phyloP scores from a whole-genome alignment of 2,888 invertebrate species.

The Drosophila fungiperda region DNA sequence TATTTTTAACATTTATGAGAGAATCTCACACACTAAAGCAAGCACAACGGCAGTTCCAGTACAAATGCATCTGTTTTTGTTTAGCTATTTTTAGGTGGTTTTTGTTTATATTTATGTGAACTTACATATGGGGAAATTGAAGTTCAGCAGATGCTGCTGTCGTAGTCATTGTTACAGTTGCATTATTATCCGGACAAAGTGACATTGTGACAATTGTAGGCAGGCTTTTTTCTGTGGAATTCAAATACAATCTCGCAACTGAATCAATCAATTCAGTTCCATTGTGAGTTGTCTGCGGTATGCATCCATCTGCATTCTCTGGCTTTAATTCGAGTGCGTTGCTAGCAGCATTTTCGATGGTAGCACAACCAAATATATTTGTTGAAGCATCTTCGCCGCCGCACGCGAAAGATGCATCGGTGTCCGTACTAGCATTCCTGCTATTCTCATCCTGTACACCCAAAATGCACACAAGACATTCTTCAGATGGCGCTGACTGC shows the following conservation, averaged over 20 bases:
- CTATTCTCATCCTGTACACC: slow-evolving; percentile 41
- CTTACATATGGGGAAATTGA: slow-evolving; percentile 46
- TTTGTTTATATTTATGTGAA: slow-evolving; percentile 8
- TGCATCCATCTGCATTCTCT: not conserved
- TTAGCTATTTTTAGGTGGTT: not conserved
- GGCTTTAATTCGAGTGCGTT: slow-evolving; percentile 35
- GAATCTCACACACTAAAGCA: not conserved
- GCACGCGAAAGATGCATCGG: slow-evolving; percentile 17
- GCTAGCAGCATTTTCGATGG: slow-evolving; percentile 20
- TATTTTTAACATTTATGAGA: not conserved
- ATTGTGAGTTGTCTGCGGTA: slow-evolving; percentile 24
- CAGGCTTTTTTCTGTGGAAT: slow-evolving; percentile 37
- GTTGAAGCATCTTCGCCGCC: slow-evolving; percentile 67
- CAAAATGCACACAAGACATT: slow-evolving; percentile 50
- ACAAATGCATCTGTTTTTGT: not conserved
- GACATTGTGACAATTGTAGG: slow-evolving; percentile 24
- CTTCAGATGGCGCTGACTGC: slow-evolving; percentile 38
- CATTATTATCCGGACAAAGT: slow-evolving; percentile 41
- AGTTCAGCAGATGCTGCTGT: slow-evolving; percentile 19
- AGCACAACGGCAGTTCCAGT: not conserved
- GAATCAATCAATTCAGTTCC: slow-evolving; percentile 46
- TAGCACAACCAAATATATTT: slow-evolving; percentile 72
- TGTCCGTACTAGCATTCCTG: slow-evolving; percentile 15
- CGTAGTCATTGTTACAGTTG: slow-evolving; percentile 42
- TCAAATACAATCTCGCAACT: slow-evolving; percentile 80